phyloP scores from a whole-genome alignment of 1,140 invertebrate genomes.

The Medauroidea extradentata region DNA sequence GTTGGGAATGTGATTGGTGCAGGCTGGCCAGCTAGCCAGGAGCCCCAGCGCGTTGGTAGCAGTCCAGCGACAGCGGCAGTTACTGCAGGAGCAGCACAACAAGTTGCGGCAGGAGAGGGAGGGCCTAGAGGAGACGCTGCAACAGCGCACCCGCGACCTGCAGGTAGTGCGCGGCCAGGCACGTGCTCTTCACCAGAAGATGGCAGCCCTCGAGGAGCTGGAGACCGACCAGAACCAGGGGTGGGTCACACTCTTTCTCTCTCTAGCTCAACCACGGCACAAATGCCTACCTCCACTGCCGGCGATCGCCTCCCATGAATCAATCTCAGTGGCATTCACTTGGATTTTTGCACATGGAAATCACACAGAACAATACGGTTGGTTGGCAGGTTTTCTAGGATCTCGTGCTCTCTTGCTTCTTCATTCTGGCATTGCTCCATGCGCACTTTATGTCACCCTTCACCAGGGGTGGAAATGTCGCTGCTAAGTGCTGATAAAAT shows the following conservation, averaged over 20 bases:
- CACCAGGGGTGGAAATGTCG: too few relatives aligned
- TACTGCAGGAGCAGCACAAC: constrained; percentile 6
- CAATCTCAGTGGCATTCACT: too few relatives aligned
- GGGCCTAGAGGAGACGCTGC: not conserved
- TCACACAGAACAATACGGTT: too few relatives aligned
- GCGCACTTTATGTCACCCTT: too few relatives aligned
- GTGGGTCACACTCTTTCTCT: not conserved
- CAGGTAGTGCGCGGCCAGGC: not conserved
- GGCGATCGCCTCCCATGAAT: too few relatives aligned
- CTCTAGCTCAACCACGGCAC: too few relatives aligned
- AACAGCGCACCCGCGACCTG: not conserved
- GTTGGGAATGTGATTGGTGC: not conserved
- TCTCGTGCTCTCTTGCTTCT: too few relatives aligned
- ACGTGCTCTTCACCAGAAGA: not conserved
- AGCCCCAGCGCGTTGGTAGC: not conserved
- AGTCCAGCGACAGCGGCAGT: not conserved
- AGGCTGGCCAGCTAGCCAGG: not conserved
- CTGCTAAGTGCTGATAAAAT: too few relatives aligned
- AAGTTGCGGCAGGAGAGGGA: constrained; percentile 16
- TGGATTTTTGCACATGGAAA: too few relatives aligned
- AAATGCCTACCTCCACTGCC: too few relatives aligned
- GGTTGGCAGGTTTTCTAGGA: too few relatives aligned
- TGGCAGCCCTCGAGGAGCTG: not conserved
- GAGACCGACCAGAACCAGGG: constrained; percentile 13
- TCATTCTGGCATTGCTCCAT: too few relatives aligned